A percentile compares a stretch with the other conserved stretches of the same genome.
These are phyloP conservation scores for Athripsodes cinereus DNA, from an alignment of 2,888 invertebrate species.

Conservation along the genomic window DNA sequence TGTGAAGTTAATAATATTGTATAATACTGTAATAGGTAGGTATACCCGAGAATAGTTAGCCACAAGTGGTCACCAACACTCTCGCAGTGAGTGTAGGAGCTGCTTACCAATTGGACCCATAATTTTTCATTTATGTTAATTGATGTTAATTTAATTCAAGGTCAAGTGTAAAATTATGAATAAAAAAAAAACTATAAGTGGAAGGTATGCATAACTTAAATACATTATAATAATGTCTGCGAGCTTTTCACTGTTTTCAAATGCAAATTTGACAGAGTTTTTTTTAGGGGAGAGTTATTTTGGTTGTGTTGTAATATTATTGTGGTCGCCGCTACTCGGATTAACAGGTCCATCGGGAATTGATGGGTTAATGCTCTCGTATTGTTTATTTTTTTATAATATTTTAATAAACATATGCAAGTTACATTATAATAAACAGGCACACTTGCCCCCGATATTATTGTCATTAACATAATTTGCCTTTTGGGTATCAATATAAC, in stretches of 20 bases:
- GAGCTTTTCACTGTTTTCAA: constrained; percentile 27
- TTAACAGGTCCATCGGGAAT: constrained; percentile 21
- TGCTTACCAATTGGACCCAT: constrained; percentile 24
- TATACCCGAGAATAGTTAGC: too few species aligned
- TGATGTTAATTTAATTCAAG: constrained; percentile 28
- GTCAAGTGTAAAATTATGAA: constrained; percentile 25
- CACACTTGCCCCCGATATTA: constrained; percentile 11
- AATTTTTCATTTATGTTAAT: constrained; percentile 28
- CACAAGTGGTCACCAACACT: constrained; percentile 11
- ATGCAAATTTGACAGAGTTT: constrained; percentile 24
- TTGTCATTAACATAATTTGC: neutral
- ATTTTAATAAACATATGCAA: constrained; percentile 6
- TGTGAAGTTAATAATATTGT: constrained; percentile 1
- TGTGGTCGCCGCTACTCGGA: constrained; percentile 15
- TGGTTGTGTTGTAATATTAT: constrained; percentile 11
- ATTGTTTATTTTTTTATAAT: constrained; percentile 17
- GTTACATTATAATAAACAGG: constrained; percentile 6
- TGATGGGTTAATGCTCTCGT: constrained; percentile 18
- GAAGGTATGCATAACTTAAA: constrained; percentile 25
- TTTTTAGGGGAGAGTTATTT: constrained; percentile 22
- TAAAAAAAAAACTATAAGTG: constrained; percentile 24
- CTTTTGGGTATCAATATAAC: neutral
- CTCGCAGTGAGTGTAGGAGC: constrained; percentile 7
- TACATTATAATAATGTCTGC: constrained; percentile 22
- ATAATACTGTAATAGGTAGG: neutral